Conservation (phyloP, 2,113 vertebrate genomes). For the Corythornis vintsioides region DNA sequence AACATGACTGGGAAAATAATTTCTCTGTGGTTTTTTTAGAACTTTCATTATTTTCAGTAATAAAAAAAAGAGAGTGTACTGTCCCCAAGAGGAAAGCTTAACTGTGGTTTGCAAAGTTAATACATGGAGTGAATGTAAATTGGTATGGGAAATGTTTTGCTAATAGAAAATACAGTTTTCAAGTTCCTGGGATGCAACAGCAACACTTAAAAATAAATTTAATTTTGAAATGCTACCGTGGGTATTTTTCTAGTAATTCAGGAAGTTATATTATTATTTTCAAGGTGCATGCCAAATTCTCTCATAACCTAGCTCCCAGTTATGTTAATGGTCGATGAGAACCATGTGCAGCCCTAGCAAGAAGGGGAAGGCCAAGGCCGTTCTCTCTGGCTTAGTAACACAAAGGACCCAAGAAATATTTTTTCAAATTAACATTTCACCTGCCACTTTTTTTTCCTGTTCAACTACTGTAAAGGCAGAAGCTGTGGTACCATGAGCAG, state of each 20-base stretch:
- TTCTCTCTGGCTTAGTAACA: not conserved
- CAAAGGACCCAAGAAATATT: not conserved
- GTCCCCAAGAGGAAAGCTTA: constrained; percentile 53
- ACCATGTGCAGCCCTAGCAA: not conserved
- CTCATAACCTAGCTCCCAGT: not conserved
- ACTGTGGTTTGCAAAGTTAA: constrained; percentile 40
- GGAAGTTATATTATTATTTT: constrained; percentile 5
- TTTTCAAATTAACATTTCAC: not conserved
- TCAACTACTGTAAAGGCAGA: not conserved
- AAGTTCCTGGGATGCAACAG: constrained; percentile 40
- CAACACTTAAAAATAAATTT: constrained; percentile 54
- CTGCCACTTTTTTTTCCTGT: not conserved
- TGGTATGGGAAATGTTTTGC: constrained; percentile 60
- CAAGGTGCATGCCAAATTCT: not conserved
- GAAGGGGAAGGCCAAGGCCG: not conserved
- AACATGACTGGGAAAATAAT: constrained; percentile 68
- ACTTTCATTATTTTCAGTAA: constrained; percentile 63
- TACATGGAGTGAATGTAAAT: constrained; percentile 52
- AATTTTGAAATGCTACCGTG: constrained; percentile 57
- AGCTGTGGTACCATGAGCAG: not conserved
- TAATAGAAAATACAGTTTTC: constrained; percentile 29
- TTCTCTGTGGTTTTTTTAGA: constrained; percentile 48
- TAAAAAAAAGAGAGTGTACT: constrained; percentile 45
- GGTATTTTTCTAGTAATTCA: constrained; percentile 23
- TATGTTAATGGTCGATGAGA: not conserved